Evolutionary conservation across 2,888 invertebrate species (phyloP).

Genomic region (Odontomyia ornata): DNA sequence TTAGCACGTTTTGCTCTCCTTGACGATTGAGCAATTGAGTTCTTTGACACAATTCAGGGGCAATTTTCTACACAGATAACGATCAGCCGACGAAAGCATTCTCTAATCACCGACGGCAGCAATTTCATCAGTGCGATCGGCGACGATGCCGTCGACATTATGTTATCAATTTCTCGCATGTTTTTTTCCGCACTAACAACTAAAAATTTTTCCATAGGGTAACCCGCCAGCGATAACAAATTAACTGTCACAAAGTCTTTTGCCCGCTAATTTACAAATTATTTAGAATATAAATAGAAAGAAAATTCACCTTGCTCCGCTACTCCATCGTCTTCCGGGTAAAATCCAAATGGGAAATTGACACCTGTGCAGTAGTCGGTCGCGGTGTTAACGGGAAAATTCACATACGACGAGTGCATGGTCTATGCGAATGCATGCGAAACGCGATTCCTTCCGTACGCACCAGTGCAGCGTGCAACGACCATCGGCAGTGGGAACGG

Average conservation of each 20-base stretch:
- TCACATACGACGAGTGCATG: slow-evolving; percentile 18
- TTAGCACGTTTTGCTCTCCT: too few species aligned
- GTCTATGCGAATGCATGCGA: background rate
- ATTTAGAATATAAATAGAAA: background rate
- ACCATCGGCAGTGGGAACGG: slow-evolving; percentile 2
- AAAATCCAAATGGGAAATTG: slow-evolving; percentile 10
- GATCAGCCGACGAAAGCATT: too few species aligned
- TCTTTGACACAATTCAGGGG: too few species aligned
- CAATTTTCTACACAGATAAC: too few species aligned
- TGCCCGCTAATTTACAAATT: background rate
- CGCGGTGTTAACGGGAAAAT: slow-evolving; percentile 4
- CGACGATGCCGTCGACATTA: too few species aligned
- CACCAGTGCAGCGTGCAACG: background rate
- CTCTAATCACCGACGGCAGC: too few species aligned
- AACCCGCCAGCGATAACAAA: background rate
- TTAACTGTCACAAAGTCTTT: background rate
- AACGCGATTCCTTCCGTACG: slow-evolving; percentile 3
- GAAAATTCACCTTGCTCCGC: slow-evolving; percentile 24
- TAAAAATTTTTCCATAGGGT: background rate
- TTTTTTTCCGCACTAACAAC: background rate
- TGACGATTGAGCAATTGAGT: too few species aligned
- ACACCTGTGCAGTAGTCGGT: background rate
- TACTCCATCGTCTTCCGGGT: background rate
- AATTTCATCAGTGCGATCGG: too few species aligned
- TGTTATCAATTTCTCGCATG: too few species aligned